Conservation (phyloP, 2,113 vertebrate species). For the Loxodonta africana region DNA sequence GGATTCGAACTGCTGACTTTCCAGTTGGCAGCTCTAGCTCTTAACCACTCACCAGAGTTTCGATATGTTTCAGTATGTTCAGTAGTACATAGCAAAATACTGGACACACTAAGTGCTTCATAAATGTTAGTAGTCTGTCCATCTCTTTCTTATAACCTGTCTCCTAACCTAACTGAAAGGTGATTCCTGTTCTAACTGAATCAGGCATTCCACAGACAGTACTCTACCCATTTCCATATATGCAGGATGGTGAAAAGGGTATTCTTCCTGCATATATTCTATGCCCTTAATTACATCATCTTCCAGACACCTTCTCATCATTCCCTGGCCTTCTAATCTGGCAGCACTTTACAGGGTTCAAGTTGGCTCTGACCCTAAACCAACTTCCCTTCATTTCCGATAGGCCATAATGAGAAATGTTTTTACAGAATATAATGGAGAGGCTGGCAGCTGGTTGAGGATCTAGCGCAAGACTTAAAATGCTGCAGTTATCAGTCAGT, state of each 20-base stretch:
- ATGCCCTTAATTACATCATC: background rate
- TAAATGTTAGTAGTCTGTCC: background rate
- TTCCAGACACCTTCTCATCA: constrained; percentile 1
- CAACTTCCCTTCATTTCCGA: constrained; percentile 63
- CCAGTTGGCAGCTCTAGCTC: no score
- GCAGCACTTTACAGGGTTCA: constrained; percentile 25
- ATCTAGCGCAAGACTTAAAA: constrained; percentile 71
- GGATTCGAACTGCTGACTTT: no score
- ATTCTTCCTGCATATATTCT: background rate
- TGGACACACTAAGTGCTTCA: background rate
- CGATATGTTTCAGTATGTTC: no score
- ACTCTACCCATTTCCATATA: background rate
- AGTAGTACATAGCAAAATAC: background rate
- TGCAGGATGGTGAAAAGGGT: background rate
- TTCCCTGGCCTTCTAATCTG: background rate
- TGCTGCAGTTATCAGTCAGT: constrained; percentile 82
- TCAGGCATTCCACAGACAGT: background rate
- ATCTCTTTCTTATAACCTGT: background rate
- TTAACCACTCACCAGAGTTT: no score
- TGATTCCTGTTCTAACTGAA: background rate
- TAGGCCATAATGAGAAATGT: constrained; percentile 72
- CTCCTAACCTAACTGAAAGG: background rate
- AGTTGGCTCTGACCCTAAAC: constrained; percentile 61
- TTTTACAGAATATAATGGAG: constrained; percentile 72
- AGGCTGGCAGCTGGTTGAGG: constrained; percentile 76